Percentiles rank a stretch among this genome's conserved stretches.
Evolutionary conservation across 2,797 vertebrate genomes (phyloP).

Genomic region (Hemibagrus guttatus): DNA sequence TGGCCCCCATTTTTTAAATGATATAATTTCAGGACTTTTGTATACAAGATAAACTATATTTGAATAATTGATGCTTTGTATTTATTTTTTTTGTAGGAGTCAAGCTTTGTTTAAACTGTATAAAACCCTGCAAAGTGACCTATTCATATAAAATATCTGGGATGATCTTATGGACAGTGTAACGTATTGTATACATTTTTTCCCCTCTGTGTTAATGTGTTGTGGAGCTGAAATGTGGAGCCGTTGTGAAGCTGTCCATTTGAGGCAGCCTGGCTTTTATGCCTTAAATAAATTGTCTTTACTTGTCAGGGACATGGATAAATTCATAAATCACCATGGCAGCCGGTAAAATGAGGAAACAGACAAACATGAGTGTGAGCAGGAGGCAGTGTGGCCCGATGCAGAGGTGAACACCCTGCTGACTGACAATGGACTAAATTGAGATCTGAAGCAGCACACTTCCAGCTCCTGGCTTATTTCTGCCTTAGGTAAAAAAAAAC

Average conservation of each 20-base stretch:
- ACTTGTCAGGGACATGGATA: constrained; percentile 65
- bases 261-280: constrained; percentile 1
- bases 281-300: constrained; percentile 64
- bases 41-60: constrained; percentile 54
- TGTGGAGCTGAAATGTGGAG: neutral
- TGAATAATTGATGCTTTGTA: constrained; percentile 15
- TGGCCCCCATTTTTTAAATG: neutral
- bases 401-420: constrained; percentile 56
- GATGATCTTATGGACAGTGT: neutral
- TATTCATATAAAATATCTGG: neutral
- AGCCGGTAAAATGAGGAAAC: constrained; percentile 65
- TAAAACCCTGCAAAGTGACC: constrained; percentile 6
- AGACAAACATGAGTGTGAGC: constrained; percentile 64
- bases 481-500: constrained; percentile 32
- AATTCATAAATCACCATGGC: constrained; percentile 69
- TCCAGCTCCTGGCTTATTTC: constrained; percentile 33
- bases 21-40: constrained; percentile 24
- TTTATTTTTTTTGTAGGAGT: constrained; percentile 20
- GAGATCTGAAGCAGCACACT: constrained; percentile 50
- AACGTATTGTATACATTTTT: neutral
- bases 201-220: neutral
- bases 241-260: neutral
- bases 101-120: neutral
- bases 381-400: constrained; percentile 60
- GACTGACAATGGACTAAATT: constrained; percentile 57